phyloP scores from a whole-genome alignment of 2,113 vertebrate species.

The Xyliphius kryptos region DNA sequence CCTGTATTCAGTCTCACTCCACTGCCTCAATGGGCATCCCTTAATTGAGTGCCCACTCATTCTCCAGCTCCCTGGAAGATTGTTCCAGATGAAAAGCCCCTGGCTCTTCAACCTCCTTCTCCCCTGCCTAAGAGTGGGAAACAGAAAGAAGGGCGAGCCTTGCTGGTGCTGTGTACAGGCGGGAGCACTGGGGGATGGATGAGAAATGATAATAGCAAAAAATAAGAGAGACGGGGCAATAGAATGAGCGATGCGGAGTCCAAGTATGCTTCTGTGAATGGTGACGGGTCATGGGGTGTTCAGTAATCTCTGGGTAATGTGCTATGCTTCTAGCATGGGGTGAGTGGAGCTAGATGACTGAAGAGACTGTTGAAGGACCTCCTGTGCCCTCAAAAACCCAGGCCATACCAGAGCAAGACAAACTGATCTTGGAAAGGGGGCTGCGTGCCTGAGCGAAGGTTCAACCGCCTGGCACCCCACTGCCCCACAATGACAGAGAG shows the following conservation, averaged over 20 bases:
- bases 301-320: constrained; percentile 28
- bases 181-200: constrained; percentile 53
- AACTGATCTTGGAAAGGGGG: constrained; percentile 32
- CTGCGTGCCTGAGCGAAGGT: constrained; percentile 32
- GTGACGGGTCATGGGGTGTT: constrained; percentile 42
- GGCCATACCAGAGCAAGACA: constrained; percentile 38
- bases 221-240: constrained; percentile 40
- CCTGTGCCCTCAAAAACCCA: constrained; percentile 26
- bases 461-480: constrained; percentile 34
- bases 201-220: constrained; percentile 65
- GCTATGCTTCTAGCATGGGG: constrained; percentile 29
- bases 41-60: constrained; percentile 90
- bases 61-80: constrained; percentile 72
- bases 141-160: constrained; percentile 70
- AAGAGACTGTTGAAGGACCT: constrained; percentile 25
- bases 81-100: constrained; percentile 69
- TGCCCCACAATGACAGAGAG: constrained; percentile 37
- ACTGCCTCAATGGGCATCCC: constrained; percentile 78
- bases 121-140: constrained; percentile 65
- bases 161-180: constrained; percentile 68
- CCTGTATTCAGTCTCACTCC: constrained; percentile 72
- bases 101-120: constrained; percentile 71
- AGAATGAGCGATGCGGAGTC: constrained; percentile 33
- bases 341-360: constrained; percentile 23
- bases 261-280: constrained; percentile 46